Conservation (phyloP, 2,888 invertebrate genomes). For the Diloba caeruleocephala region DNA sequence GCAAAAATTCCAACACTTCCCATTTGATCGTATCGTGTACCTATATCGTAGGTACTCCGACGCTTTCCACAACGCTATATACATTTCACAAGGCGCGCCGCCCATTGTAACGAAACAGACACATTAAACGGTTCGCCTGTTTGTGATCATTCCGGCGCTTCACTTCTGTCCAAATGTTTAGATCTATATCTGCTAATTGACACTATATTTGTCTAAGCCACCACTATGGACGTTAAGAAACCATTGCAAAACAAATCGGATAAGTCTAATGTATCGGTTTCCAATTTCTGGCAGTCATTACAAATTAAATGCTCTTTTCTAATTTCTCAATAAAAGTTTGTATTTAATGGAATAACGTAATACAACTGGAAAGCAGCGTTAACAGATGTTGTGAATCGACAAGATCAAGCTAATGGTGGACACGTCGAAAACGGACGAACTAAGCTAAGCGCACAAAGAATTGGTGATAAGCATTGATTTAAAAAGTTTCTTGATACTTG, state of each 20-base stretch:
- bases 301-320: no score
- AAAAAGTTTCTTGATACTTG: no score
- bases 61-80: slow-evolving; percentile 76
- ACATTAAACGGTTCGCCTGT: slow-evolving; percentile 57
- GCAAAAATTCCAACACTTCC: slow-evolving; percentile 67
- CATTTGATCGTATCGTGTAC: slow-evolving; percentile 62
- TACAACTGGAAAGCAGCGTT: no score
- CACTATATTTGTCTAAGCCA: slow-evolving; percentile 50
- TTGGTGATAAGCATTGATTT: no score
- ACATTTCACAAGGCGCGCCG: slow-evolving; percentile 71
- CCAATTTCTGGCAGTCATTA: no score
- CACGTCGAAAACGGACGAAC: no score
- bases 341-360: no score
- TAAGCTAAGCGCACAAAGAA: no score
- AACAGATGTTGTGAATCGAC: no score
- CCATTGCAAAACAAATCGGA: slow-evolving; percentile 18
- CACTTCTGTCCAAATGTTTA: slow-evolving; percentile 51
- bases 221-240: slow-evolving; percentile 23
- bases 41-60: slow-evolving; percentile 66
- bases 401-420: no score
- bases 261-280: slow-evolving; percentile 4
- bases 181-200: slow-evolving; percentile 62
- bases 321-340: no score
- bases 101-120: slow-evolving; percentile 58
- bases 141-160: slow-evolving; percentile 52